Conservation (phyloP, 2,797 vertebrate species). For the Emydoidea blandingii region DNA sequence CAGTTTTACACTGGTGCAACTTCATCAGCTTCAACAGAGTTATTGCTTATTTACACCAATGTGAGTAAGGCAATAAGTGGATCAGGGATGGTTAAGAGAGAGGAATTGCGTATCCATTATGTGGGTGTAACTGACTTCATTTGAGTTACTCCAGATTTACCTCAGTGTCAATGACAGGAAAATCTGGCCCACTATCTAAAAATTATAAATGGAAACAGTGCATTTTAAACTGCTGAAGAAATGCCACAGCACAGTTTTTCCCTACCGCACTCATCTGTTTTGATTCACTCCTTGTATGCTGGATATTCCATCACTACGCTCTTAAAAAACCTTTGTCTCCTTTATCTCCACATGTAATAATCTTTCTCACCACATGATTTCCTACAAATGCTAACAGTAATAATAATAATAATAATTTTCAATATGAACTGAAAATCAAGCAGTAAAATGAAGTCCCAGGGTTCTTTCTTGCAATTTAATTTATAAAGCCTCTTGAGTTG, state of each 20-base stretch:
- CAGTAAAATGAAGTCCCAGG: background rate
- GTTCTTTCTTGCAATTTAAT: background rate
- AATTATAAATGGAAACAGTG: slow-evolving; percentile 1
- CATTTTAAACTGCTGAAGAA: slow-evolving; percentile 14
- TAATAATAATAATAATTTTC: slow-evolving; percentile 3
- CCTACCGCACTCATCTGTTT: background rate
- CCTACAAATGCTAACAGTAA: background rate
- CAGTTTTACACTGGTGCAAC: background rate
- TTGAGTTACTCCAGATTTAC: background rate
- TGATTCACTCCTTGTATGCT: slow-evolving; percentile 21
- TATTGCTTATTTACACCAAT: background rate
- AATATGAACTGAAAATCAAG: slow-evolving; percentile 15
- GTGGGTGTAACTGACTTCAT: background rate
- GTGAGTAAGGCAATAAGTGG: background rate
- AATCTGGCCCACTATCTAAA: background rate
- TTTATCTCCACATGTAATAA: slow-evolving; percentile 17
- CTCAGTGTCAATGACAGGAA: background rate
- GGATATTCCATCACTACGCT: background rate
- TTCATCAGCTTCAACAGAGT: background rate
- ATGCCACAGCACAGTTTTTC: background rate
- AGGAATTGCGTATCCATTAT: background rate
- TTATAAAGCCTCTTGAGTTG: background rate
- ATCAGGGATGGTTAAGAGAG: background rate
- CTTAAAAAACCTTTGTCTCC: background rate
- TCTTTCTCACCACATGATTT: background rate